phyloP scores from a whole-genome alignment of 2,888 invertebrate species.

The Unio delphinus region DNA sequence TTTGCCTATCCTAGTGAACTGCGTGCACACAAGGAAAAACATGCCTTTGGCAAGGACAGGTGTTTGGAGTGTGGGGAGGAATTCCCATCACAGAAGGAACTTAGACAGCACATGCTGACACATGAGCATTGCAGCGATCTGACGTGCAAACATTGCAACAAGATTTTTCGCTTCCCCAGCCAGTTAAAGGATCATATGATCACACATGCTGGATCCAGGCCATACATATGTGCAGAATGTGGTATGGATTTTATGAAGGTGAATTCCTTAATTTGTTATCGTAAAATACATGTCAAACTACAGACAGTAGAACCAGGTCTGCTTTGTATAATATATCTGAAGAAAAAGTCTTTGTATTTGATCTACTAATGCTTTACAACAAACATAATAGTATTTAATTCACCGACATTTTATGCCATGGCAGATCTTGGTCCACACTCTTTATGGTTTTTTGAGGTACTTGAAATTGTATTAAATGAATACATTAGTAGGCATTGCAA shows the following conservation, averaged over 20 bases:
- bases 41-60: constrained; percentile 42
- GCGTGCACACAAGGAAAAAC: constrained; percentile 61
- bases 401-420: too few species aligned
- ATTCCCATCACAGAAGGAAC: constrained; percentile 49
- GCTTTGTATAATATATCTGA: neutral
- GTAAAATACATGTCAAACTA: neutral
- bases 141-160: constrained; percentile 59
- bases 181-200: constrained; percentile 69
- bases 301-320: neutral
- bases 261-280: neutral
- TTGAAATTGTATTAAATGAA: too few species aligned
- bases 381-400: too few species aligned
- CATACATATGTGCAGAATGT: constrained; percentile 70
- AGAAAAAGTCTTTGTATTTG: neutral
- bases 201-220: constrained; percentile 67
- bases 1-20: constrained; percentile 68
- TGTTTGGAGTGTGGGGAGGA: constrained; percentile 58
- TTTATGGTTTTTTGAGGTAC: too few species aligned
- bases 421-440: too few species aligned
- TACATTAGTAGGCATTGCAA: too few species aligned
- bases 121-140: constrained; percentile 57
- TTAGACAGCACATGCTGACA: constrained; percentile 51
- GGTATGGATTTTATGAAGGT: constrained; percentile 72
- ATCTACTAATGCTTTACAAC: too few species aligned
- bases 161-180: constrained; percentile 69